These are phyloP conservation scores for Drosophila nr. perissopoda DNA, from an alignment of 2,888 invertebrate species.

Conservation along the genomic window DNA sequence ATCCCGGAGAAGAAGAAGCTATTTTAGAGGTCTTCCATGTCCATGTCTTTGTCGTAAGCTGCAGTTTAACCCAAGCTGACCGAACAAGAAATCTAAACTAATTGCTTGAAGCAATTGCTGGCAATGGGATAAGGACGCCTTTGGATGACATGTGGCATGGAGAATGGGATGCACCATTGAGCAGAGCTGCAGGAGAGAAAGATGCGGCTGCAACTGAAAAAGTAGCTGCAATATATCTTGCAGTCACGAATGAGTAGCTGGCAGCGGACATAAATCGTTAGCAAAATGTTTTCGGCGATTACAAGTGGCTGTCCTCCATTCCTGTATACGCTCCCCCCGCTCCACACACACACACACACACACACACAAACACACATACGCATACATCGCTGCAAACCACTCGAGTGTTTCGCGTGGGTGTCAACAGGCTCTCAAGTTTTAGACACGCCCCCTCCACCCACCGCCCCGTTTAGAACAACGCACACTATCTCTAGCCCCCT, in stretches of 20 bases:
- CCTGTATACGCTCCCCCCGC: not conserved
- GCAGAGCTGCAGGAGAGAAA: conserved; percentile 5
- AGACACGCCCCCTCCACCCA: conserved; percentile 27
- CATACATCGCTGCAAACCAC: conserved; percentile 1
- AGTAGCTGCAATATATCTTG: conserved; percentile 68
- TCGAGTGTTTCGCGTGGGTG: conserved; percentile 63
- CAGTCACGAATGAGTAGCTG: conserved; percentile 44
- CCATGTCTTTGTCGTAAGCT: not conserved
- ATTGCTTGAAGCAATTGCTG: conserved; percentile 60
- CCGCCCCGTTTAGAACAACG: not conserved
- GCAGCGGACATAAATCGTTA: conserved; percentile 78
- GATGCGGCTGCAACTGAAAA: conserved; percentile 56
- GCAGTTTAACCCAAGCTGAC: not conserved
- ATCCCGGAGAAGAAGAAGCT: too few relatives aligned
- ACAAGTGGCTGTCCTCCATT: conserved; percentile 42
- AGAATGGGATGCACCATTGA: conserved; percentile 60
- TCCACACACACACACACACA: not conserved
- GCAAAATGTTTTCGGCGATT: conserved; percentile 78
- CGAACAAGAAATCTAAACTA: conserved; percentile 46
- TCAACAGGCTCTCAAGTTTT: conserved; percentile 74
- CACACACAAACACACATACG: not conserved
- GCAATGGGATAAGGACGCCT: conserved; percentile 20
- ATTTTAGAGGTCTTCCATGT: not conserved
- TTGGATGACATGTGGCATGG: conserved; percentile 43
- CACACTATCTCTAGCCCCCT: not conserved